phyloP scores from a whole-genome alignment of 1,140 invertebrate species.

The Tetragonula clypearis region DNA sequence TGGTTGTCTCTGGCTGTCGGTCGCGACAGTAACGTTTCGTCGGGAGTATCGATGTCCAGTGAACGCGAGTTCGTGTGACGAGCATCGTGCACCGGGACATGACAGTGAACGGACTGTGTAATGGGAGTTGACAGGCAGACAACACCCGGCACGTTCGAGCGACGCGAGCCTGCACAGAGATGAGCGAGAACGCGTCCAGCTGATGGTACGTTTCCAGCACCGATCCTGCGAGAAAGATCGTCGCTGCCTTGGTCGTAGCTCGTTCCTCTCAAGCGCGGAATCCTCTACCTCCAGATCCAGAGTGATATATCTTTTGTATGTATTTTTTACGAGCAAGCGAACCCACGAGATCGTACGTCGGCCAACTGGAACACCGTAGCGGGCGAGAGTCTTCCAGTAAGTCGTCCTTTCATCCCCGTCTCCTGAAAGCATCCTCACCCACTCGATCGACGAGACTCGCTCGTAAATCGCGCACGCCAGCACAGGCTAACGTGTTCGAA shows the following conservation, averaged over 20 bases:
- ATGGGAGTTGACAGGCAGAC: constrained; percentile 40
- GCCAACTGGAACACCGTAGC: too few species aligned
- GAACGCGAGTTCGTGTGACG: constrained; percentile 21
- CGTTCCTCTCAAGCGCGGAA: constrained; percentile 3
- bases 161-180: neutral
- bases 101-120: constrained; percentile 20
- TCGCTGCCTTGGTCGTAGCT: constrained; percentile 43
- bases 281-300: constrained; percentile 57
- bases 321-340: constrained; percentile 45
- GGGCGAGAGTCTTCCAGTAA: constrained; percentile 10
- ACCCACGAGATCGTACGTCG: neutral
- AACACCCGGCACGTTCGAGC: neutral
- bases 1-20: constrained; percentile 1
- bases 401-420: neutral
- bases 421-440: neutral
- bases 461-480: neutral
- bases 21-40: constrained; percentile 10
- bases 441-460: neutral
- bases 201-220: constrained; percentile 12
- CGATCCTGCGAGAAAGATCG: neutral
- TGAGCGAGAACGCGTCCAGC: constrained; percentile 31
- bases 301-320: constrained; percentile 63
- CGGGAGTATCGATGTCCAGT: constrained; percentile 27
- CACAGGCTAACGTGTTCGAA: neutral
- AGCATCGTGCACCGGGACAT: constrained; percentile 15